These are phyloP conservation scores for Hymenopus coronatus DNA, from an alignment of 2,888 invertebrate species.

Conservation along the genomic window DNA sequence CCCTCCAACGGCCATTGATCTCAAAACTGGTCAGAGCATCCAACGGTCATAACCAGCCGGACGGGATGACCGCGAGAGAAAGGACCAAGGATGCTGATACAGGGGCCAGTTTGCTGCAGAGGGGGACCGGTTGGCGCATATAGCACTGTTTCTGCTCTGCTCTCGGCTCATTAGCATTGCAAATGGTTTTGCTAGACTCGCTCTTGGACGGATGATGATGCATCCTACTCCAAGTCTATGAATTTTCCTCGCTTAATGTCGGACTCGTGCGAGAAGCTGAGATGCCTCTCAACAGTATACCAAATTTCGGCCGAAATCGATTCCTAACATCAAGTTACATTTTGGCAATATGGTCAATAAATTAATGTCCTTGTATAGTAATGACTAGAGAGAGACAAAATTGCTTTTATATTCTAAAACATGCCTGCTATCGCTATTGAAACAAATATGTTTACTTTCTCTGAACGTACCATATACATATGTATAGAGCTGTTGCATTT, in stretches of 20 bases:
- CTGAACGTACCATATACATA: no score
- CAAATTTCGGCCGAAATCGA: not conserved
- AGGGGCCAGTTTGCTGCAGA: not conserved
- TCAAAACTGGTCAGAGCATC: not conserved
- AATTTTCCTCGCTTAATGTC: not conserved
- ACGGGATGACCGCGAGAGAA: not conserved
- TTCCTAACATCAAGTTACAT: not conserved
- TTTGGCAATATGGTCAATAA: not conserved
- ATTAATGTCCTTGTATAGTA: no score
- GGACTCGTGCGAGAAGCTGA: not conserved
- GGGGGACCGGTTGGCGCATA: not conserved
- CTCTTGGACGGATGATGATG: not conserved
- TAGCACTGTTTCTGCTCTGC: not conserved
- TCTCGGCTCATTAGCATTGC: conserved; percentile 12
- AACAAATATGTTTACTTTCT: no score
- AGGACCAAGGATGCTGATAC: conserved; percentile 14
- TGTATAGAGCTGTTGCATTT: no score
- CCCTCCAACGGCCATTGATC: not conserved
- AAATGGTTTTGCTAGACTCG: not conserved
- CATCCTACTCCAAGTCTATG: not conserved
- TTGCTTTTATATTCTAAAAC: no score
- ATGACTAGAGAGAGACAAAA: no score
- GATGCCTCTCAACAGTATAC: no score
- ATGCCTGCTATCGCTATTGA: no score
- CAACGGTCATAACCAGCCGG: not conserved